Percentiles rank a stretch among this genome's conserved stretches.
These are phyloP conservation scores for Mimumesa dahlbomi DNA, from an alignment of 2,888 invertebrate genomes.

Conservation along the genomic window DNA sequence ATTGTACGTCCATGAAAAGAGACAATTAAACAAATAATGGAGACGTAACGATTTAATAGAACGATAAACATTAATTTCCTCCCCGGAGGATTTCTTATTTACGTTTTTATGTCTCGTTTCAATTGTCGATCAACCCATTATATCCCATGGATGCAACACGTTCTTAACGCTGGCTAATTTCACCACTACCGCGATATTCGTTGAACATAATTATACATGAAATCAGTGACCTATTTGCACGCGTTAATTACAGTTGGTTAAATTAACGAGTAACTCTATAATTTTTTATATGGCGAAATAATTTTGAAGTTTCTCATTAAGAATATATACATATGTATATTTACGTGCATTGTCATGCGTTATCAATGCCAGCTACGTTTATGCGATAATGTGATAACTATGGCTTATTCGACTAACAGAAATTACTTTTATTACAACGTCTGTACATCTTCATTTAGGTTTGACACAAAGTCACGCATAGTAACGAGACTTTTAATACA, in stretches of 20 bases:
- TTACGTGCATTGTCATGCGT: too few relatives aligned
- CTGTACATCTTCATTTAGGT: neutral
- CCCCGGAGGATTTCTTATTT: too few relatives aligned
- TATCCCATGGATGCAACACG: too few relatives aligned
- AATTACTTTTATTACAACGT: neutral
- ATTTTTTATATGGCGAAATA: slow-evolving; percentile 24
- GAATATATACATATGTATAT: too few relatives aligned
- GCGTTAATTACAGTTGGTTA: slow-evolving; percentile 33
- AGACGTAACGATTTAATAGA: too few relatives aligned
- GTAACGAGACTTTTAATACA: slow-evolving; percentile 21
- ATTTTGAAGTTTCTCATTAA: slow-evolving; percentile 9
- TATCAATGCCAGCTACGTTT: neutral
- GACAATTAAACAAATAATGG: too few relatives aligned
- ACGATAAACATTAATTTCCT: too few relatives aligned
- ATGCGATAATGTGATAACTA: slow-evolving; percentile 16
- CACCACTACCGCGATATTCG: slow-evolving; percentile 11
- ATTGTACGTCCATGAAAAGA: too few relatives aligned
- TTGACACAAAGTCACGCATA: slow-evolving; percentile 17
- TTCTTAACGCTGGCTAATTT: slow-evolving; percentile 10
- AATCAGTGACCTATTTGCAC: slow-evolving; percentile 12
- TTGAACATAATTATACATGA: slow-evolving; percentile 33
- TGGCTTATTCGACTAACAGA: neutral
- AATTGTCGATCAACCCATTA: too few relatives aligned
- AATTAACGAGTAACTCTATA: slow-evolving; percentile 33
- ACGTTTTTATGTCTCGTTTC: too few relatives aligned